A percentile compares a stretch with the other conserved stretches of the same genome.
These are phyloP conservation scores for Sesia bembeciformis DNA, from an alignment of 2,888 invertebrate genomes.

Conservation along the genomic window DNA sequence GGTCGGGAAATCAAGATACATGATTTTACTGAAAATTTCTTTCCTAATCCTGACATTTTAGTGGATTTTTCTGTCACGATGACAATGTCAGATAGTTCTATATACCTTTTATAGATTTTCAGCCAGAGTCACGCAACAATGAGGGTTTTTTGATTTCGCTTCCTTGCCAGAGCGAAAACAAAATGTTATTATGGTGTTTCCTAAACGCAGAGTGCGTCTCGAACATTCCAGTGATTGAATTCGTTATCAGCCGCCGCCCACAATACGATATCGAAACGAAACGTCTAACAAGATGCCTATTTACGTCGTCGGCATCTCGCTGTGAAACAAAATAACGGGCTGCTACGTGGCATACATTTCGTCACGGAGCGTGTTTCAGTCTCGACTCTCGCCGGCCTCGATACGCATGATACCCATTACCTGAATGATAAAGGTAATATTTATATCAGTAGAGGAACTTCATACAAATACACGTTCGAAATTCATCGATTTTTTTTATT, in stretches of 20 bases:
- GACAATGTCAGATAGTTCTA: not conserved
- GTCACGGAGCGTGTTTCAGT: conserved; percentile 24
- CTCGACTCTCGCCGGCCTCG: conserved; percentile 15
- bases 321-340: conserved; percentile 41
- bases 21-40: conserved; percentile 13
- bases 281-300: conserved; percentile 35
- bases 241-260: conserved; percentile 37
- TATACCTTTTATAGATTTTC: not conserved
- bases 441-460: too few relatives aligned
- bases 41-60: not conserved
- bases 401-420: conserved; percentile 18
- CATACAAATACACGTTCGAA: too few relatives aligned
- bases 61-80: not conserved
- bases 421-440: too few relatives aligned
- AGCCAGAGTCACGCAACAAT: not conserved
- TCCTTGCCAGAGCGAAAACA: conserved; percentile 12
- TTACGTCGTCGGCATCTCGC: conserved; percentile 26
- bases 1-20: conserved; percentile 17
- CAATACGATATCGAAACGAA: conserved; percentile 34
- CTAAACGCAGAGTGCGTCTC: conserved; percentile 19
- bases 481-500: too few relatives aligned
- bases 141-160: conserved; percentile 5
- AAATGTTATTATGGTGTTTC: conserved; percentile 20
- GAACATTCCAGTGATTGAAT: conserved; percentile 37
- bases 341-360: conserved; percentile 27